These are phyloP conservation scores for Clamator glandarius DNA, from an alignment of 2,797 vertebrate species.

Conservation along the genomic window DNA sequence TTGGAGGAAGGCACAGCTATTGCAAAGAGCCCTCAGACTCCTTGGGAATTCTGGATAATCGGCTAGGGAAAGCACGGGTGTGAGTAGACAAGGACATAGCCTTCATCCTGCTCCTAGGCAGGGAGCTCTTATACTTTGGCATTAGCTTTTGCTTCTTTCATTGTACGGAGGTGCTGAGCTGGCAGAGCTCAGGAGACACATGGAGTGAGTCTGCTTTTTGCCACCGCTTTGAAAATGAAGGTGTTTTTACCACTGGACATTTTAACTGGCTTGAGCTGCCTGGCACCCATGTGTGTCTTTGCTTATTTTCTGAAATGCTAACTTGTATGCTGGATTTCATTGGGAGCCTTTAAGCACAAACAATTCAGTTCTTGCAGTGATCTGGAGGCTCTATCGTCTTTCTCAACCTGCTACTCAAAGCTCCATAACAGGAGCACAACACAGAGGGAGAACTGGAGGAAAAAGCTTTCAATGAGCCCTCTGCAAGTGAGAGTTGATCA, in stretches of 20 bases:
- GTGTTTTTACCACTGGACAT: background rate
- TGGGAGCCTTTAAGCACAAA: background rate
- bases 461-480: background rate
- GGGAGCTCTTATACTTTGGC: background rate
- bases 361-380: background rate
- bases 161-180: background rate
- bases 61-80: background rate
- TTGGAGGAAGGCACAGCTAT: background rate
- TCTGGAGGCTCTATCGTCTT: background rate
- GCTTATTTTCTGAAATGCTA: background rate
- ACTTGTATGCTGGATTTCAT: background rate
- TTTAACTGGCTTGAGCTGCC: background rate
- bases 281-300: background rate
- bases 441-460: background rate
- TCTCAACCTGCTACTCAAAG: background rate
- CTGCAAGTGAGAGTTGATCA: background rate
- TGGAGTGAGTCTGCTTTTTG: background rate
- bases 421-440: background rate
- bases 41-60: background rate
- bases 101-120: background rate
- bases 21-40: background rate
- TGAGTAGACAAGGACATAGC: background rate
- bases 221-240: background rate
- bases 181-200: background rate
- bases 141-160: background rate